These are phyloP conservation scores for Tenebrosternarchus preto DNA, from an alignment of 2,113 vertebrate genomes.

Conservation along the genomic window DNA sequence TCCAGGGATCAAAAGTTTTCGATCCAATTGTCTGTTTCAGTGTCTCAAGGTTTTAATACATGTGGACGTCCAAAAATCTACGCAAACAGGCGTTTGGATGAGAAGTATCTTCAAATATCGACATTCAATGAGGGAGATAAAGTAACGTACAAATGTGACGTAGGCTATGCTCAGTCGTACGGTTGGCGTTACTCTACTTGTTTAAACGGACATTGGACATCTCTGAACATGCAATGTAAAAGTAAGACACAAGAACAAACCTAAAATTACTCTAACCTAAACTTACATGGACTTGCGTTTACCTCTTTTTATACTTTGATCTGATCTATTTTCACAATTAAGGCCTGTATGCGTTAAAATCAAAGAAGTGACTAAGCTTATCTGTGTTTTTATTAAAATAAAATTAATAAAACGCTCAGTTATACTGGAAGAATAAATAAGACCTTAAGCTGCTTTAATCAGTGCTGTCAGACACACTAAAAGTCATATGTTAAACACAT, in stretches of 20 bases:
- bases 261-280: too few species aligned
- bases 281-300: too few species aligned
- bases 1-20: background rate
- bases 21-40: background rate
- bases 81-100: background rate
- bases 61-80: slow-evolving; percentile 17
- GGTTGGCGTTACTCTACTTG: slow-evolving; percentile 48
- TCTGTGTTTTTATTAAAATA: too few species aligned
- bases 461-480: too few species aligned
- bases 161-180: background rate
- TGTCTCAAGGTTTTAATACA: background rate
- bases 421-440: too few species aligned
- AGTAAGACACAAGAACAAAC: slow-evolving; percentile 56
- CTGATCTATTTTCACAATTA: too few species aligned
- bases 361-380: too few species aligned
- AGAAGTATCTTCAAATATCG: accelerated
- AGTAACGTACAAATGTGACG: slow-evolving; percentile 55
- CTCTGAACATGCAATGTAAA: slow-evolving; percentile 57
- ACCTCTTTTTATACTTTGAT: background rate
- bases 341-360: too few species aligned
- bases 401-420: too few species aligned
- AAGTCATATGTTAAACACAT: too few species aligned
- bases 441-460: too few species aligned
- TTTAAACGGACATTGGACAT: slow-evolving; percentile 52
- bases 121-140: background rate